These are phyloP conservation scores for Diplazon laetatorius DNA, from an alignment of 2,888 invertebrate species.

Conservation along the genomic window DNA sequence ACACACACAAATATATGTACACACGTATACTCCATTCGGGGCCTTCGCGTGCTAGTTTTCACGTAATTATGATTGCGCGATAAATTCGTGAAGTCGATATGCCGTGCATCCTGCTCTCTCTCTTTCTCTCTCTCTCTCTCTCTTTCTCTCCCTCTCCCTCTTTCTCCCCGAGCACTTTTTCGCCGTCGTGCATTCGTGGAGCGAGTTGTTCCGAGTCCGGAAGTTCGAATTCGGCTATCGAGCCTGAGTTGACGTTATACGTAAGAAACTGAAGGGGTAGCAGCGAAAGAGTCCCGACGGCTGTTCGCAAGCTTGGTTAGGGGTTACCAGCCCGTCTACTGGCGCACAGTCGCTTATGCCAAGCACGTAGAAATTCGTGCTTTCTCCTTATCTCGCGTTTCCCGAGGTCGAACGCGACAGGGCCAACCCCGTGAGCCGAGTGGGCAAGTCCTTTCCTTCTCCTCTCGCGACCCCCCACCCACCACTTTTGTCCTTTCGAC, in stretches of 20 bases:
- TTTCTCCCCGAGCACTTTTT: neutral
- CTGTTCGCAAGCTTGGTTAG: conserved; percentile 34
- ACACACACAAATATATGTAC: conserved; percentile 24
- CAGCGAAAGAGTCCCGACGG: neutral
- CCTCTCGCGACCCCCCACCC: conserved; percentile 29
- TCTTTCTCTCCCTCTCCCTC: neutral
- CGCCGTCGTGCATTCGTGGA: conserved; percentile 20
- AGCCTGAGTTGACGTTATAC: conserved; percentile 2
- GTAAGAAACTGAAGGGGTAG: conserved; percentile 3
- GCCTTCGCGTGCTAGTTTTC: conserved; percentile 44
- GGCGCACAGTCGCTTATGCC: conserved; percentile 70
- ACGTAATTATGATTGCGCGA: conserved; percentile 59
- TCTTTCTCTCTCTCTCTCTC: neutral
- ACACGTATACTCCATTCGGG: conserved; percentile 3
- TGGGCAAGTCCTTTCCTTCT: conserved; percentile 35
- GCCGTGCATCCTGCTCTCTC: conserved; percentile 15
- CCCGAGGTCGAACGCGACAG: conserved; percentile 47
- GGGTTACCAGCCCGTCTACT: conserved; percentile 58
- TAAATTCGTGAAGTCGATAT: conserved; percentile 62
- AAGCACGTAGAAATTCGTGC: conserved; percentile 78
- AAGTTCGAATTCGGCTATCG: conserved; percentile 56
- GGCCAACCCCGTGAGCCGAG: conserved; percentile 21
- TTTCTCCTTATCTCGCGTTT: conserved; percentile 71
- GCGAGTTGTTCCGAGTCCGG: conserved; percentile 26
- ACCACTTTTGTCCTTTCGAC: too few relatives aligned